These are phyloP conservation scores for Spisula solida DNA, from an alignment of 2,888 invertebrate species.

Conservation along the genomic window DNA sequence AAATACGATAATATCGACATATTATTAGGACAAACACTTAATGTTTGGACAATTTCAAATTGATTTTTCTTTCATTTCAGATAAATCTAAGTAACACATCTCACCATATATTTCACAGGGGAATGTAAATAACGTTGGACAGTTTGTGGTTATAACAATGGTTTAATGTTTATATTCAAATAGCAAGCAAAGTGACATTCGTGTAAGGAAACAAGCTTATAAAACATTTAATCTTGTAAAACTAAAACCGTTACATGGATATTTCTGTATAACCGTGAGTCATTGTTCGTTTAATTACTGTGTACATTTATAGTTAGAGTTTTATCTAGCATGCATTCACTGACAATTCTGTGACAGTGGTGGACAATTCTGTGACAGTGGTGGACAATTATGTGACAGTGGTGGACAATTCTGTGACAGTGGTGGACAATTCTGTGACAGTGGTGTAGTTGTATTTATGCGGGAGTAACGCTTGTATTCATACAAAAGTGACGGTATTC, in stretches of 20 bases:
- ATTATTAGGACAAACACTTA: not conserved
- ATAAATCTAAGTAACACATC: not conserved
- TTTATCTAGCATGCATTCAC: not conserved
- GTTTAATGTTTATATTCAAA: not conserved
- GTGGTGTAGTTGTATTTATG: not conserved
- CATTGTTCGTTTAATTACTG: constrained; percentile 7
- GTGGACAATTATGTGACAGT: too few relatives aligned
- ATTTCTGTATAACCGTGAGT: not conserved
- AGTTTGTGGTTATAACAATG: not conserved
- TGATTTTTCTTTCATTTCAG: constrained; percentile 23
- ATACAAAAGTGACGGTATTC: too few relatives aligned
- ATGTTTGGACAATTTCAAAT: constrained; percentile 16
- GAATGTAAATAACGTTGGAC: not conserved
- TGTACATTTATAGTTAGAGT: not conserved
- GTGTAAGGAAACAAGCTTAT: not conserved
- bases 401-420: too few relatives aligned
- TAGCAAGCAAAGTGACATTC: constrained; percentile 3
- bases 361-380: too few relatives aligned
- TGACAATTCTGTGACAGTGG: not conserved
- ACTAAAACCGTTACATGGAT: not conserved
- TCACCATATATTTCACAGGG: not conserved
- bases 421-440: not conserved
- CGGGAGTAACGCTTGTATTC: not conserved
- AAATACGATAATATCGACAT: not conserved
- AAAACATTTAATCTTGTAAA: constrained; percentile 22